Evolutionary conservation across 2,888 invertebrate genomes (phyloP).

Genomic region (Torymus tubicola): DNA sequence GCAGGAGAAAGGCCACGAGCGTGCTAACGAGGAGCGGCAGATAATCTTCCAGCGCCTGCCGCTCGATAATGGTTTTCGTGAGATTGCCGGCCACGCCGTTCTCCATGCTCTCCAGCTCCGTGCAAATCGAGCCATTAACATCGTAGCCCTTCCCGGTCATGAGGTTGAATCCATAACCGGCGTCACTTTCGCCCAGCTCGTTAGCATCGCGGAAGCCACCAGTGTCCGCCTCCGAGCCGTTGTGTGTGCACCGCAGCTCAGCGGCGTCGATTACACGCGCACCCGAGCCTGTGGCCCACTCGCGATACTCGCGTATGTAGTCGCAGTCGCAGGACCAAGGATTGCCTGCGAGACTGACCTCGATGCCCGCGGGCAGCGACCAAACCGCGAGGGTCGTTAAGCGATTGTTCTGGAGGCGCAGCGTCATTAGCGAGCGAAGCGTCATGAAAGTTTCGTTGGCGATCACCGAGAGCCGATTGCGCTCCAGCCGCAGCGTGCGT

Average conservation of each 20-base stretch:
- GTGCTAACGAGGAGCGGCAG: slow-evolving; percentile 85
- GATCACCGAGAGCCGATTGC: slow-evolving; percentile 84
- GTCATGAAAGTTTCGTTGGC: slow-evolving; percentile 85
- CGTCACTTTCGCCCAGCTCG: slow-evolving; percentile 55
- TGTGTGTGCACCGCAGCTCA: slow-evolving; percentile 84
- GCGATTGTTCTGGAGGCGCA: slow-evolving; percentile 85
- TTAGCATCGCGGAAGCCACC: slow-evolving; percentile 77
- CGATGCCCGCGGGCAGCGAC: slow-evolving; percentile 82
- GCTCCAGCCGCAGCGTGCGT: slow-evolving; percentile 84
- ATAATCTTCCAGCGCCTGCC: slow-evolving; percentile 86
- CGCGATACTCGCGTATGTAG: slow-evolving; percentile 85
- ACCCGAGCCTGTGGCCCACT: slow-evolving; percentile 85
- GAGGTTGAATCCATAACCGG: slow-evolving; percentile 55
- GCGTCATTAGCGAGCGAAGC: slow-evolving; percentile 81
- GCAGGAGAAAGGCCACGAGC: slow-evolving; percentile 82
- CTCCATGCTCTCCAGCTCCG: slow-evolving; percentile 82
- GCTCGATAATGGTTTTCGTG: slow-evolving; percentile 85
- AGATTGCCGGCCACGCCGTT: slow-evolving; percentile 83
- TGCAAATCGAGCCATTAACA: slow-evolving; percentile 81
- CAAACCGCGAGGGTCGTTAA: slow-evolving; percentile 84
- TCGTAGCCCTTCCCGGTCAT: slow-evolving; percentile 45
- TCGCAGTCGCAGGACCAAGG: slow-evolving; percentile 92
- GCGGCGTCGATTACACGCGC: slow-evolving; percentile 81
- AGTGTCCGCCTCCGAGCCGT: slow-evolving; percentile 79
- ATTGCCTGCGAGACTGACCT: slow-evolving; percentile 84